Percentiles rank a stretch among this genome's conserved stretches.
phyloP scores from a whole-genome alignment of 1,140 invertebrate species.

The Sinonovacula constricta region DNA sequence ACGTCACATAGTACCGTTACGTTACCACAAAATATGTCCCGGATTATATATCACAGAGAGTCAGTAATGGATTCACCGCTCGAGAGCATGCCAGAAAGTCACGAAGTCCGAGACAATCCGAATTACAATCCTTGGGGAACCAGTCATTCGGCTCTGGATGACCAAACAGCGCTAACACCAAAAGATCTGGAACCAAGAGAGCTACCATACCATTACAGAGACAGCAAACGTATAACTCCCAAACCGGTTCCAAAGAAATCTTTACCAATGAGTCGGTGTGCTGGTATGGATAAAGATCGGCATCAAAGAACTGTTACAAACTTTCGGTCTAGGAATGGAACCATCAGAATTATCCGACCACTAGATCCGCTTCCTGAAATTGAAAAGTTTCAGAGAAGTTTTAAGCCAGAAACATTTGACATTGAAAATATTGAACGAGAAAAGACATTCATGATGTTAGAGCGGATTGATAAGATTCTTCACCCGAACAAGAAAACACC shows the following conservation, averaged over 20 bases:
- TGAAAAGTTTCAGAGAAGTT: conserved; percentile 39
- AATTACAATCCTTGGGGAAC: conserved; percentile 51
- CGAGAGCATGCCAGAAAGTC: background rate
- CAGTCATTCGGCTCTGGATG: conserved; percentile 30
- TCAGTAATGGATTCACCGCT: conserved; percentile 19
- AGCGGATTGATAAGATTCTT: conserved; percentile 46
- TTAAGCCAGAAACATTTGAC: conserved; percentile 38
- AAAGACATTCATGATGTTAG: conserved; percentile 52
- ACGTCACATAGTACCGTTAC: conserved; percentile 22
- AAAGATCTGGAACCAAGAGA: conserved; percentile 41
- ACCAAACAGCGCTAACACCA: conserved; percentile 30
- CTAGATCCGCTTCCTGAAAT: conserved; percentile 46
- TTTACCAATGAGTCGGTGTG: conserved; percentile 47
- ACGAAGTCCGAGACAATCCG: conserved; percentile 1
- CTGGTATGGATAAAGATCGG: conserved; percentile 19
- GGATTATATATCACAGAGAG: conserved; percentile 32
- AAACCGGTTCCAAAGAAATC: conserved; percentile 41
- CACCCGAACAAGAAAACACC: conserved; percentile 42
- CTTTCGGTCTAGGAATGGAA: conserved; percentile 51
- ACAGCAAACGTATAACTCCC: conserved; percentile 24
- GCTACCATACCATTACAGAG: conserved; percentile 42
- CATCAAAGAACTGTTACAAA: conserved; percentile 49
- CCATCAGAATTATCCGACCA: conserved; percentile 42
- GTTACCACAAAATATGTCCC: conserved; percentile 33
- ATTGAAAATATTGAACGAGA: conserved; percentile 49